Conservation (phyloP, 2,113 vertebrate species). For the Lepus europaeus region DNA sequence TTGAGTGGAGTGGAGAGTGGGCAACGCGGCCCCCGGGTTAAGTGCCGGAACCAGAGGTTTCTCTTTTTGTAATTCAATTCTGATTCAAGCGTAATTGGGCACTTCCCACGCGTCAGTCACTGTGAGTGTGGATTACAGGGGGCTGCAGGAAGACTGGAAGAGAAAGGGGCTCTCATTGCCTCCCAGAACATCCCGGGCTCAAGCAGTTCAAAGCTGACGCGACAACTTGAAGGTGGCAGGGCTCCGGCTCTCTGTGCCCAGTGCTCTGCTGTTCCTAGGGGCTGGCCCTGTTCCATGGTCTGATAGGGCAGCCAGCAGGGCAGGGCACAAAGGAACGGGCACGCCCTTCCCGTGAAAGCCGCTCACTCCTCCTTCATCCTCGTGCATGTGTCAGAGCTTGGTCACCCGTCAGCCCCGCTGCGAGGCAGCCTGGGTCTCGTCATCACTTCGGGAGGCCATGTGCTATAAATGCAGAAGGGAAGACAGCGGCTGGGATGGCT, state of each 20-base stretch:
- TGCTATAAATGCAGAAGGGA: neutral
- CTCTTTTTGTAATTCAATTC: slow-evolving; percentile 54
- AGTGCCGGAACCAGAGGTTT: slow-evolving; percentile 3
- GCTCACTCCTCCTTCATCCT: neutral
- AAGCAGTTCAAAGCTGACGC: neutral
- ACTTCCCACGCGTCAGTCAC: slow-evolving; percentile 42
- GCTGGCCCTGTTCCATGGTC: neutral
- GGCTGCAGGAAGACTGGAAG: neutral
- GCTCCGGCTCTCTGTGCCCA: neutral
- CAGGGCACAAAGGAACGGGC: no score
- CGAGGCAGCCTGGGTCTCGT: neutral
- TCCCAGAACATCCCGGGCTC: neutral
- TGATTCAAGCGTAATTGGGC: slow-evolving; percentile 41
- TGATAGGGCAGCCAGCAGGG: neutral
- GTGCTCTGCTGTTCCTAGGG: neutral
- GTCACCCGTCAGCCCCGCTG: neutral
- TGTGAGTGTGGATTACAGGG: neutral
- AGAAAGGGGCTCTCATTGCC: slow-evolving; percentile 4
- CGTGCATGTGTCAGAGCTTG: neutral
- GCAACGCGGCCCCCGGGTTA: neutral
- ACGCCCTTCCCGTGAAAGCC: neutral
- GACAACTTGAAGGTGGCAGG: neutral
- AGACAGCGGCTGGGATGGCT: no score
- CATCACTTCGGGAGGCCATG: neutral
- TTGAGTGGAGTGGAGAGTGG: slow-evolving; percentile 27